A percentile compares a stretch with the other conserved stretches of the same genome.
phyloP scores from a whole-genome alignment of 2,888 invertebrate genomes.

The Hypsopygia costalis region DNA sequence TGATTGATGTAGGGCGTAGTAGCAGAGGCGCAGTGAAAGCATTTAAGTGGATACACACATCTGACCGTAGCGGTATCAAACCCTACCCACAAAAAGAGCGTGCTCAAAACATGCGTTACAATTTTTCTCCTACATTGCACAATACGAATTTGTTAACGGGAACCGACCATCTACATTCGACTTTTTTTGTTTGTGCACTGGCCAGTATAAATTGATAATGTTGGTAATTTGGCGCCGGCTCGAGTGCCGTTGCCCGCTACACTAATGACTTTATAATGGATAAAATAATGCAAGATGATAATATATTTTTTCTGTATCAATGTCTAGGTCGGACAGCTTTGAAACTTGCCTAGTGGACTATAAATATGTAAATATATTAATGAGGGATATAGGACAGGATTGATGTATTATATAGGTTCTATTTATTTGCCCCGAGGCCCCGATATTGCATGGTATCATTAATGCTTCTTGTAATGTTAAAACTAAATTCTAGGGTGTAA shows the following conservation, averaged over 20 bases:
- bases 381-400: too few species aligned
- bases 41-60: constrained; percentile 55
- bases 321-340: constrained; percentile 63
- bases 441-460: too few species aligned
- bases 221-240: constrained; percentile 75
- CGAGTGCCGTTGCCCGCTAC: constrained; percentile 76
- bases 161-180: constrained; percentile 72
- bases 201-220: constrained; percentile 78
- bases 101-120: constrained; percentile 68
- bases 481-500: too few species aligned
- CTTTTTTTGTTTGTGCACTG: constrained; percentile 76
- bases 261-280: constrained; percentile 80
- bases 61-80: constrained; percentile 63
- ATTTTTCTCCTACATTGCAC: constrained; percentile 78
- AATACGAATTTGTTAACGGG: constrained; percentile 79
- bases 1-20: constrained; percentile 54
- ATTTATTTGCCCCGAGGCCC: too few species aligned
- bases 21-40: constrained; percentile 58
- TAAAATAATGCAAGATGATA: constrained; percentile 70
- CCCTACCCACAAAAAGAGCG: constrained; percentile 58
- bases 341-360: constrained; percentile 1
- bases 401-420: too few species aligned
- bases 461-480: too few species aligned
- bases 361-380: neutral
- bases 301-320: constrained; percentile 72